Percentiles rank a stretch among this genome's conserved stretches.
phyloP scores from a whole-genome alignment of 2,113 vertebrate species.

The Boulengeromyrus knoepffleri region DNA sequence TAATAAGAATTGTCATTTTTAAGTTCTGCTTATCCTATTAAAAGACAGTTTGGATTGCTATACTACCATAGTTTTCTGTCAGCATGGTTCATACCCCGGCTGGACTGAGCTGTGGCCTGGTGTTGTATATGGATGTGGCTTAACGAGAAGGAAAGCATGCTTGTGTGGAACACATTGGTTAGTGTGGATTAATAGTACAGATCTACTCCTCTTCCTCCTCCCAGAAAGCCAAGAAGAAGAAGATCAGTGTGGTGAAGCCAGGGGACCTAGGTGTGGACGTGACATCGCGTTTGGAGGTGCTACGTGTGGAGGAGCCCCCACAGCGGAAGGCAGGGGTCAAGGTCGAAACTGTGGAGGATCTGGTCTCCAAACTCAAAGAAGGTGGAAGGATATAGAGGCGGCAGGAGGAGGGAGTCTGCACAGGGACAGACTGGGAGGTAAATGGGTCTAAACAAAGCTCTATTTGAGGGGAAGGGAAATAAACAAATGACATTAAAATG shows the following conservation, averaged over 20 bases:
- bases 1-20: neutral
- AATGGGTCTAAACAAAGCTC: neutral
- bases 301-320: slow-evolving; percentile 77
- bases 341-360: slow-evolving; percentile 76
- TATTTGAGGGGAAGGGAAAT: neutral
- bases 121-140: neutral
- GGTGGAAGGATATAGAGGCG: slow-evolving; percentile 63
- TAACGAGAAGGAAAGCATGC: neutral
- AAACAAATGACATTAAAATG: neutral
- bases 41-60: neutral
- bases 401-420: slow-evolving; percentile 15
- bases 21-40: neutral
- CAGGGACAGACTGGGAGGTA: neutral
- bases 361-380: slow-evolving; percentile 73
- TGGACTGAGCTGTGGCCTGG: neutral
- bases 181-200: neutral
- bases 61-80: neutral
- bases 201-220: neutral
- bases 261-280: slow-evolving; percentile 76
- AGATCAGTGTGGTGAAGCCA: slow-evolving; percentile 70
- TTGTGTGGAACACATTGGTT: neutral
- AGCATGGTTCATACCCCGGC: neutral
- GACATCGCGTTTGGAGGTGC: slow-evolving; percentile 62
- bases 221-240: slow-evolving; percentile 94
- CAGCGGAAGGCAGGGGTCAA: slow-evolving; percentile 74